Percentiles rank a stretch among this genome's conserved stretches.
These are phyloP conservation scores for Brachionus asplanchnoidis DNA, from an alignment of 1,140 invertebrate species.

Conservation along the genomic window DNA sequence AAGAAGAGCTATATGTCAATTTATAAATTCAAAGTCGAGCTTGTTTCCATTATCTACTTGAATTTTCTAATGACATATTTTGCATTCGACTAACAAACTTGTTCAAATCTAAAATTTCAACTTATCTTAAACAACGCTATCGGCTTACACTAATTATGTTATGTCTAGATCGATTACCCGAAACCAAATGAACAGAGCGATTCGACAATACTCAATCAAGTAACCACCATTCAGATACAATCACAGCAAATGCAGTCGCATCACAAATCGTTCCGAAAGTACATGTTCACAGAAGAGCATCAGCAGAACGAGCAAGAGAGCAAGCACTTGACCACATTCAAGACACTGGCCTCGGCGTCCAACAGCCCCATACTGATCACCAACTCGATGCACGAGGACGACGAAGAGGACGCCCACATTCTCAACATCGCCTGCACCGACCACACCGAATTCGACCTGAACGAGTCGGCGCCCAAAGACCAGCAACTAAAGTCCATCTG, in stretches of 20 bases:
- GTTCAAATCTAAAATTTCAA: conserved; percentile 12
- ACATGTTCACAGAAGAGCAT: conserved; percentile 1
- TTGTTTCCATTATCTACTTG: not conserved
- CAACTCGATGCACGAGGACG: conserved; percentile 1
- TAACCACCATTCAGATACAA: conserved; percentile 20
- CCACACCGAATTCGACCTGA: not conserved
- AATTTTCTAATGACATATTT: conserved; percentile 6
- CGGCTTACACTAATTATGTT: not conserved
- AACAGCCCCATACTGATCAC: conserved; percentile 11
- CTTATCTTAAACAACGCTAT: not conserved
- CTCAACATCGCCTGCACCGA: not conserved
- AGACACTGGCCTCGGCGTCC: not conserved
- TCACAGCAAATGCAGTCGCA: conserved; percentile 16
- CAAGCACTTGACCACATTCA: conserved; percentile 23
- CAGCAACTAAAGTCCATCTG: conserved; percentile 19
- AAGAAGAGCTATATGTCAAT: not conserved
- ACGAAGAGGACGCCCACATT: not conserved
- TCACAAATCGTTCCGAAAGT: not conserved
- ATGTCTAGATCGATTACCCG: conserved; percentile 33
- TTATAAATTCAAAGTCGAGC: not conserved
- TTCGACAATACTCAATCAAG: conserved; percentile 26
- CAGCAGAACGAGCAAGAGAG: not conserved
- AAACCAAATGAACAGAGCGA: conserved; percentile 30
- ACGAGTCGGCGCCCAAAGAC: not conserved
- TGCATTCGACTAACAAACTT: not conserved